These are phyloP conservation scores for Morone chrysops DNA, from an alignment of 2,113 vertebrate genomes.

Conservation along the genomic window DNA sequence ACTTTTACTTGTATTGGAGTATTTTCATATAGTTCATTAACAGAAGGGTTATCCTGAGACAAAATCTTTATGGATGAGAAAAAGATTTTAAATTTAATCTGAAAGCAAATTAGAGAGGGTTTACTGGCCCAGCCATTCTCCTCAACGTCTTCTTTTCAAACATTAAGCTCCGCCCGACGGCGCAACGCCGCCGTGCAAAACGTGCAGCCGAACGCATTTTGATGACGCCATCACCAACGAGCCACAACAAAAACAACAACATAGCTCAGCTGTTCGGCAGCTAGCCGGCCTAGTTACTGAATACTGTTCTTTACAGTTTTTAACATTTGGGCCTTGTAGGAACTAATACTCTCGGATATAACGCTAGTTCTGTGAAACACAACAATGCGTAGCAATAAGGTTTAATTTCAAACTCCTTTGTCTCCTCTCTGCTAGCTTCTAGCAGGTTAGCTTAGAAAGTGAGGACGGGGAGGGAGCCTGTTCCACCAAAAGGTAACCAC, in stretches of 20 bases:
- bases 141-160: no score
- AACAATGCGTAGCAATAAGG: background rate
- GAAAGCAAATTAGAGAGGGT: no score
- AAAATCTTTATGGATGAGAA: no score
- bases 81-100: no score
- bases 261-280: slow-evolving; percentile 68
- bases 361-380: fast-evolving
- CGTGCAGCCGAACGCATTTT: slow-evolving; percentile 41
- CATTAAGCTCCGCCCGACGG: slow-evolving; percentile 10
- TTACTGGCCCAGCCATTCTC: no score
- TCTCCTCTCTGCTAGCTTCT: slow-evolving; percentile 23
- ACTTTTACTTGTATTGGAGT: no score
- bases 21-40: no score
- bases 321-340: no score
- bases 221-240: slow-evolving; percentile 70
- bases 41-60: no score
- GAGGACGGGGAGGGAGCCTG: slow-evolving; percentile 10
- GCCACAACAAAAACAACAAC: slow-evolving; percentile 72
- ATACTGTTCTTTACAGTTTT: background rate
- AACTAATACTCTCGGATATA: fast-evolving
- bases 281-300: slow-evolving; percentile 32
- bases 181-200: fast-evolving
- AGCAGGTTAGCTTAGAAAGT: slow-evolving; percentile 54
- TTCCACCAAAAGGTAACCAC: slow-evolving; percentile 52
- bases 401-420: background rate